Evolutionary conservation across 2,888 invertebrate species (phyloP).

Genomic region (Bhutanitis thaidina): DNA sequence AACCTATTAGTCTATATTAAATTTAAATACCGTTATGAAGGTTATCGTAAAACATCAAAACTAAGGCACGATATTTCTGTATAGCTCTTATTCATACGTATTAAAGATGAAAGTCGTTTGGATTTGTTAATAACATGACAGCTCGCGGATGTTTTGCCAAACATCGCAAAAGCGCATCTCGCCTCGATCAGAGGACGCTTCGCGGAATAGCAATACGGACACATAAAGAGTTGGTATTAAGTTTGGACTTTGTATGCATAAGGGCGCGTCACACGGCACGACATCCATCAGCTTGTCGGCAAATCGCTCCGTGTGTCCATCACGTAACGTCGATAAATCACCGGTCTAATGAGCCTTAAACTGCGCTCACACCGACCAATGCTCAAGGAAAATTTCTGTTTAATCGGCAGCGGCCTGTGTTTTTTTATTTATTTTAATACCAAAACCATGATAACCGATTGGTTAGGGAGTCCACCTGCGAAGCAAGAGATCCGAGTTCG

Average conservation of each 20-base stretch:
- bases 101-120: neutral
- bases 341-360: slow-evolving; percentile 36
- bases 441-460: too few species aligned
- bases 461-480: too few species aligned
- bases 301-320: slow-evolving; percentile 42
- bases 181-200: slow-evolving; percentile 1
- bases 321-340: slow-evolving; percentile 61
- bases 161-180: slow-evolving; percentile 13
- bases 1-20: too few species aligned
- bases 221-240: slow-evolving; percentile 2
- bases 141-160: neutral
- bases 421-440: too few species aligned
- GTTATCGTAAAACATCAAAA: too few species aligned
- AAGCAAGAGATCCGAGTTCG: too few species aligned
- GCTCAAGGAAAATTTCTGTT: slow-evolving; percentile 3
- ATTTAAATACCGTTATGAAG: too few species aligned
- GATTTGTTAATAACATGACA: neutral
- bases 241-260: slow-evolving; percentile 42
- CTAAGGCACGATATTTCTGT: too few species aligned
- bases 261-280: slow-evolving; percentile 36
- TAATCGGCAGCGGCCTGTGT: slow-evolving; percentile 1
- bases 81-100: too few species aligned
- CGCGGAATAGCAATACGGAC: slow-evolving; percentile 9
- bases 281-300: slow-evolving; percentile 55
- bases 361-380: slow-evolving; percentile 26